Base-by-base conservation (phyloP, 2,888 invertebrate genomes). In the Ischnura elegans region DNA sequence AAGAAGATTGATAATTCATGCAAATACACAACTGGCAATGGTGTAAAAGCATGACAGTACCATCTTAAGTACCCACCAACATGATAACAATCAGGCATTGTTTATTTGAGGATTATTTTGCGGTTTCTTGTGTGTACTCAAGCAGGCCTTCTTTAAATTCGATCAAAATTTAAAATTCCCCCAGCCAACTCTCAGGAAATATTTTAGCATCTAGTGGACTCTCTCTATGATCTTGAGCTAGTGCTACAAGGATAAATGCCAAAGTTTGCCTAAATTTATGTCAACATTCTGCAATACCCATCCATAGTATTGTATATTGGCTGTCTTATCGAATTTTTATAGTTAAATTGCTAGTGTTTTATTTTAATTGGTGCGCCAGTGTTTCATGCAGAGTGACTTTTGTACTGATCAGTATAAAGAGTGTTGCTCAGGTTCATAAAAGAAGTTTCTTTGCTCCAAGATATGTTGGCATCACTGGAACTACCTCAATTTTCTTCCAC, bases 201-300 rank as follows among this genome's bases (percentile, higher is more conserved):
- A 86, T 66, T 66, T 10, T 76, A 76, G 76, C 61, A 55, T 61
- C 43, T 43, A 90, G 90, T 61, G 61, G 66, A 66, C 66, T 66
- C 61, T 66, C 61, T 90, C 90, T 36, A n/a, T 43, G 19, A 43
- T 61, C 90, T 36, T 61, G 61, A 43, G 66, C 55, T 66, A 90
- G 42, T 90, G 90, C 90, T 90, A 76, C 29, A 61, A 90, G 43
- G 55, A 61, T 61, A 90, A 61, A 90, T 90, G 90, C 90, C 90
- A 90, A 90, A 90, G 90, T 55, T 90, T 90, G 90, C 90, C 90
- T 90, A 66, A 90, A 90, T 61, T 90, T 61, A 90, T 61, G 90
- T 36, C 90, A 90, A 61, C 90, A 61, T 61, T 55, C 86, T 90
- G 51, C 55, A 43, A 3, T 90, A 61, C 55, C n/a, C 61, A 36